Conservation (phyloP, 64 coral and sea anemone species). For the Pocillopora damicornis region DNA sequence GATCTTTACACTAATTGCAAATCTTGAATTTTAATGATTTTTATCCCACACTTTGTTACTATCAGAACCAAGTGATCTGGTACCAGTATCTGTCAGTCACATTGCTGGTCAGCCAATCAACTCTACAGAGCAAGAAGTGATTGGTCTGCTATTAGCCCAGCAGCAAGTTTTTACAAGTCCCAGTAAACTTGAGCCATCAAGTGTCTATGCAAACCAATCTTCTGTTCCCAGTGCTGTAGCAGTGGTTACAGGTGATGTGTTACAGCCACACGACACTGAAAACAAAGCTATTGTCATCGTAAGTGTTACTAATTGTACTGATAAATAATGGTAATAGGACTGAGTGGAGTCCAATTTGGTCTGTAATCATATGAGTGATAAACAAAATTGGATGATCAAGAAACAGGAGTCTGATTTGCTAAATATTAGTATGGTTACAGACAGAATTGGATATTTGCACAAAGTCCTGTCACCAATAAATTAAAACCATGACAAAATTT, state of each 20-base stretch:
- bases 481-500: too few relatives aligned
- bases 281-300: constrained; percentile 27
- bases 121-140: constrained; percentile 87
- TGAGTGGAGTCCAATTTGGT: too few relatives aligned
- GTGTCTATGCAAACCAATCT: constrained; percentile 55
- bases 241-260: constrained; percentile 75
- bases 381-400: too few relatives aligned
- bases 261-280: constrained; percentile 54
- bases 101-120: constrained; percentile 73
- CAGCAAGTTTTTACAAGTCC: constrained; percentile 69
- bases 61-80: constrained; percentile 12
- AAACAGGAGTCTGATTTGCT: too few relatives aligned
- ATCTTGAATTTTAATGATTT: too few relatives aligned
- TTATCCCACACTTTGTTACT: not conserved
- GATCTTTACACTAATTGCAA: too few relatives aligned
- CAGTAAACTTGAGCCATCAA: constrained; percentile 20
- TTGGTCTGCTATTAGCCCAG: constrained; percentile 73
- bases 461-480: too few relatives aligned
- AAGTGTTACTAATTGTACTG: not conserved
- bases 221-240: constrained; percentile 71
- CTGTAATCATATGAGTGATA: too few relatives aligned
- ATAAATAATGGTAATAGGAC: not conserved
- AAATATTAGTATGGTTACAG: too few relatives aligned
- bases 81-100: constrained; percentile 55
- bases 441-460: too few relatives aligned